Conservation (phyloP, 2,797 vertebrate species). For the Falco novaeseelandiae region DNA sequence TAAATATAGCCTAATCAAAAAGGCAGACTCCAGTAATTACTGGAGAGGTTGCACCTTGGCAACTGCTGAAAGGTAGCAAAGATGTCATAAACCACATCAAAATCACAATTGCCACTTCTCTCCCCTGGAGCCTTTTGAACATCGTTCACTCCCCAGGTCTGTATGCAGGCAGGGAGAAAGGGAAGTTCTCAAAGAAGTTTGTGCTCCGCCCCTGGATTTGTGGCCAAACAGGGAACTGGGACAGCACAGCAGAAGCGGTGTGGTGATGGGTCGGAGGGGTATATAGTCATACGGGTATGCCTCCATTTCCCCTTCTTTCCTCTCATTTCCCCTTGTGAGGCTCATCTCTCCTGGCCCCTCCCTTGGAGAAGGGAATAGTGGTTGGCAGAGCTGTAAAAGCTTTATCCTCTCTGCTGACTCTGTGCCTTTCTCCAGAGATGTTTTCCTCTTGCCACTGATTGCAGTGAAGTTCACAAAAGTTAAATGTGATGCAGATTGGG, state of each 20-base stretch:
- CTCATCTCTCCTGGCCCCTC: neutral
- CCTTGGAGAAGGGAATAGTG: neutral
- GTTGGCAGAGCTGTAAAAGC: neutral
- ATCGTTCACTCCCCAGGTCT: neutral
- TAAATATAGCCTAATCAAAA: conserved; percentile 35
- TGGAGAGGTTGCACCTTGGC: neutral
- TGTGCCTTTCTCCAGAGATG: neutral
- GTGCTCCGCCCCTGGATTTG: neutral
- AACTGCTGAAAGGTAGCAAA: neutral
- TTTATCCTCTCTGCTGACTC: conserved; percentile 27
- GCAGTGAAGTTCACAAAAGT: conserved; percentile 31
- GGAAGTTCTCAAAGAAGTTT: neutral
- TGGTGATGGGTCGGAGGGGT: neutral
- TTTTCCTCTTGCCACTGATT: neutral
- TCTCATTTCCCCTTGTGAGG: neutral
- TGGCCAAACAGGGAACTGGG: neutral
- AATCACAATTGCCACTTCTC: neutral
- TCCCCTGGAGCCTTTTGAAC: neutral
- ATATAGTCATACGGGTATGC: neutral
- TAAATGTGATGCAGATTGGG: neutral
- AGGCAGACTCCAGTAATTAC: neutral
- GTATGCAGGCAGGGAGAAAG: neutral
- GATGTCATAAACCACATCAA: neutral
- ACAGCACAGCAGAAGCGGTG: neutral
- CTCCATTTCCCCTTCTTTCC: neutral